These are phyloP conservation scores for Aurelia coerulea DNA, from an alignment of 30 jellyfish, hydroid and myxozoan genomes.

Conservation along the genomic window DNA sequence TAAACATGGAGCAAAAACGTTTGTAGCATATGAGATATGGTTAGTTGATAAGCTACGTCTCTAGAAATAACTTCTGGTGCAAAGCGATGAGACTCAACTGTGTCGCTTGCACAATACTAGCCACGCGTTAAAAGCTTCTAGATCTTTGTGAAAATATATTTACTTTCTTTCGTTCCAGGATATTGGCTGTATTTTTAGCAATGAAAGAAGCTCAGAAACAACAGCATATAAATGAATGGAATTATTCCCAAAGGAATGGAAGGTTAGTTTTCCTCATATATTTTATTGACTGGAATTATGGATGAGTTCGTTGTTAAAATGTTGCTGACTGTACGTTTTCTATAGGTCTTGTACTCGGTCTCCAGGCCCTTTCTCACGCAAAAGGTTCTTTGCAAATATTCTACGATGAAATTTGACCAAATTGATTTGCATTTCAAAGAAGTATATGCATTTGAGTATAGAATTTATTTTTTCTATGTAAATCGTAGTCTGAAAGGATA, in stretches of 20 bases:
- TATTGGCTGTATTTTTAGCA: background rate
- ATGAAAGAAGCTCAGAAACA: constrained; percentile 22
- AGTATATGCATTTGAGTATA: no score
- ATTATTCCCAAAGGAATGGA: background rate
- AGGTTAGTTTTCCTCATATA: background rate
- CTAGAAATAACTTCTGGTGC: no score
- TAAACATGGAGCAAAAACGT: no score
- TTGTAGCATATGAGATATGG: no score
- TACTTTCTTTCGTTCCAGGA: background rate
- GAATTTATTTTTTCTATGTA: no score
- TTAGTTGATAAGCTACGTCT: background rate
- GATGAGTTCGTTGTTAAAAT: no score
- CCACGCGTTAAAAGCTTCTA: background rate
- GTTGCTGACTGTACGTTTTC: no score
- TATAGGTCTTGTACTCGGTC: no score
- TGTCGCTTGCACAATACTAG: background rate
- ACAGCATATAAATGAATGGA: constrained; percentile 32
- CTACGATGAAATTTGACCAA: background rate
- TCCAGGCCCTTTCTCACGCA: no score
- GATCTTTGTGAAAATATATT: background rate
- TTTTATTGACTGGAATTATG: background rate
- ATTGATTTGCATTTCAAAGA: background rate
- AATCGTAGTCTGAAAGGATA: no score
- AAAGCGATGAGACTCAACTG: no score
- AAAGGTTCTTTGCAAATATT: background rate